Base-by-base conservation (phyloP, 2,797 vertebrate genomes). In the Gadopsis bispinosus region DNA sequence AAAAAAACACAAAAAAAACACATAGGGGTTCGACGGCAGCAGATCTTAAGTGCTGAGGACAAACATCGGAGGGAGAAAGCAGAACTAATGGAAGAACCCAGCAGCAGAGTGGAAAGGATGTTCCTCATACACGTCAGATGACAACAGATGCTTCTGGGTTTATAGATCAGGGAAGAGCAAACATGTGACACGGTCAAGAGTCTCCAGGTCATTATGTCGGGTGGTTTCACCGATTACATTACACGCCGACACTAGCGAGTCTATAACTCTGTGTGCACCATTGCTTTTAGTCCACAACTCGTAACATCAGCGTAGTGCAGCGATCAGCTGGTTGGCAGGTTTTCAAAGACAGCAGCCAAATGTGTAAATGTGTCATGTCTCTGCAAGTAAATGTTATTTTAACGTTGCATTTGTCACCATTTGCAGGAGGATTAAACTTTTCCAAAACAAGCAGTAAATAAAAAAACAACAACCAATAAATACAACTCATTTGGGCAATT, bases 101-200 rank as follows among this genome's bases (percentile, higher is more conserved):
- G 16, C 9, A 69, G 2, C 0, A 29, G 10, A 71, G 16, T 41
- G n/a, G 26, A 62, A 63, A 33, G 7, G 6, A 12, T 48, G 9
- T n/a, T 12, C 39, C 33, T 47, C 31, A 7, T 39, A 4, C 17
- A 29, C 1, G 16, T 60, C 26, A 69, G 59, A 45, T 45, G 43
- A 69, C 50, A 12, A 26, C 4, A 43, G 16, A 29, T 20, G 8
- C 13, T 74, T 55, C 56, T 53, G 31, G 55, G 62, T 81, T 58
- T 58, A 20, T 56, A 51, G 14, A 61, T 31, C 7, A 55, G 7
- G 47, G 11, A 66, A 71, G 19, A 48, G n/a, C 1, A 59, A 62
- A 29, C 29, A 55, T 33, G 29, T 61, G 55, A 60, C 26, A 56
- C 7, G 20, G 56, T 62, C 22, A 50, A 31, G 29, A 19, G 22